Evolutionary conservation across 2,888 invertebrate species (phyloP).

Genomic region (Agrochola lota): DNA sequence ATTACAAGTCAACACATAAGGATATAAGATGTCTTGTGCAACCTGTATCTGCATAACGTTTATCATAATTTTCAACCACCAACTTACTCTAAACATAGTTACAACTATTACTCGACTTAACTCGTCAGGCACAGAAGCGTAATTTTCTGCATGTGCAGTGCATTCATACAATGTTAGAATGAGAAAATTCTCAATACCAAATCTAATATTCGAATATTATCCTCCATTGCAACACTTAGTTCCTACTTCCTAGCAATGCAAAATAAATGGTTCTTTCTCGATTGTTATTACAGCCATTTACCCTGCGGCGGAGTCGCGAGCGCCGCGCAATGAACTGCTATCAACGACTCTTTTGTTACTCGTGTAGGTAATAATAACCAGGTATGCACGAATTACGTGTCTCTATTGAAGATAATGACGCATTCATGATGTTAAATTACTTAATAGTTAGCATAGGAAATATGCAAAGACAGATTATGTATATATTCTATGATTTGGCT

Average conservation of each 20-base stretch:
- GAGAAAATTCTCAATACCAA: constrained; percentile 45
- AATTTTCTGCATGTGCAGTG: constrained; percentile 51
- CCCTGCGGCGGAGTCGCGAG: constrained; percentile 58
- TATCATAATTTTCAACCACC: constrained; percentile 12
- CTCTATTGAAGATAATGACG: constrained; percentile 53
- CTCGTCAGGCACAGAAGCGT: background rate
- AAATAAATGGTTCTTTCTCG: constrained; percentile 68
- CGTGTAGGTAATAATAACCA: constrained; percentile 58
- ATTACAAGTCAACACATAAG: constrained; percentile 10
- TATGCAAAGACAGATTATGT: constrained; percentile 4
- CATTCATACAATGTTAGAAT: constrained; percentile 31
- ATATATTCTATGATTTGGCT: background rate
- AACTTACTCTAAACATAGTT: constrained; percentile 9
- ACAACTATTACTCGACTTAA: constrained; percentile 6
- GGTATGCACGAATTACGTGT: constrained; percentile 57
- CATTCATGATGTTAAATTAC: constrained; percentile 49
- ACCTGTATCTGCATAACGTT: background rate
- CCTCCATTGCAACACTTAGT: constrained; percentile 61
- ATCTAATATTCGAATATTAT: constrained; percentile 61
- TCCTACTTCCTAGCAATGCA: constrained; percentile 64
- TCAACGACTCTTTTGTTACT: constrained; percentile 67
- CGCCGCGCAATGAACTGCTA: constrained; percentile 60
- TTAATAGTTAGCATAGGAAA: constrained; percentile 30
- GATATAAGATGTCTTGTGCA: background rate
- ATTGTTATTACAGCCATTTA: constrained; percentile 66